A percentile compares a stretch with the other conserved stretches of the same genome.
Conservation (phyloP, 2,888 invertebrate species). For the Acrocera orbiculus region DNA sequence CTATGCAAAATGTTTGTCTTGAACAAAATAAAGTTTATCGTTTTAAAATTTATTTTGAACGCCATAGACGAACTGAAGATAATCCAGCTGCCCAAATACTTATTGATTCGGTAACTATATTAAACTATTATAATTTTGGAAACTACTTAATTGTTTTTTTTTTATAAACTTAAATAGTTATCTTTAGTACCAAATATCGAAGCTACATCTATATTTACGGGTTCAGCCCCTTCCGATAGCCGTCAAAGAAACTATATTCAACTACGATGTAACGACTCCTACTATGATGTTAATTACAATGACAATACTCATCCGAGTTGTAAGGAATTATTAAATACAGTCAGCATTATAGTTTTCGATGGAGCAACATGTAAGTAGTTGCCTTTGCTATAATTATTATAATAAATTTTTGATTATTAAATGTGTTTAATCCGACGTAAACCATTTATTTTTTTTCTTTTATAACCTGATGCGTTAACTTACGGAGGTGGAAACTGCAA, state of each 20-base stretch:
- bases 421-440: too few relatives aligned
- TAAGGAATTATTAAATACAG: constrained; percentile 65
- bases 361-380: constrained; percentile 52
- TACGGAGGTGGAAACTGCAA: too few relatives aligned
- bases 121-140: not conserved
- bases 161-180: constrained; percentile 35
- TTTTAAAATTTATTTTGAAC: constrained; percentile 64
- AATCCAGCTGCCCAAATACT: constrained; percentile 73
- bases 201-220: constrained; percentile 58
- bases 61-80: constrained; percentile 48
- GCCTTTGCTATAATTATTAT: too few relatives aligned
- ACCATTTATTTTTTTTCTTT: too few relatives aligned
- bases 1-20: constrained; percentile 66
- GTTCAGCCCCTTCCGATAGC: constrained; percentile 42
- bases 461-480: too few relatives aligned
- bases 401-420: not conserved
- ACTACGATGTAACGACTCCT: constrained; percentile 61
- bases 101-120: constrained; percentile 67
- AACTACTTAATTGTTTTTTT: not conserved
- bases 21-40: constrained; percentile 78
- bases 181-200: constrained; percentile 66
- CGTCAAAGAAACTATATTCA: constrained; percentile 57
- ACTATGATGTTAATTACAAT: constrained; percentile 46
- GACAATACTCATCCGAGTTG: constrained; percentile 47
- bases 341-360: constrained; percentile 68